These are phyloP conservation scores for Hyposoter dolosus DNA, from an alignment of 2,888 invertebrate species.

Conservation along the genomic window DNA sequence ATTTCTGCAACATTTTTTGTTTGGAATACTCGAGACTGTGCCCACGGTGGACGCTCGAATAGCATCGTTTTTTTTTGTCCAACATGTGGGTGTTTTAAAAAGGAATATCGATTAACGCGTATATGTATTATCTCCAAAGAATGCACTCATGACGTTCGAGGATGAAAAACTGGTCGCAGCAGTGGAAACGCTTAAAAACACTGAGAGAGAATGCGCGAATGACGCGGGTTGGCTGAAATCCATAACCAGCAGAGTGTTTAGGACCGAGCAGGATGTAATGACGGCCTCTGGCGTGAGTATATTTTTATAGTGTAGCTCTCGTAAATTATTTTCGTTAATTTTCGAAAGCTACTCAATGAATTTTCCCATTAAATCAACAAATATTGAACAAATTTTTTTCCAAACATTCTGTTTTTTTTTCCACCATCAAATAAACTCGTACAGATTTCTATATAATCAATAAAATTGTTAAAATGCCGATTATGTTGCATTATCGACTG, in stretches of 20 bases:
- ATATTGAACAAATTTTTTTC: background rate
- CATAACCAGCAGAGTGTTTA: slow-evolving; percentile 85
- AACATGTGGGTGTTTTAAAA: background rate
- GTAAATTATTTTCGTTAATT: background rate
- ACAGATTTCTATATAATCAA: background rate
- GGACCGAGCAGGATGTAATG: slow-evolving; percentile 73
- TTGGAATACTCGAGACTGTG: background rate
- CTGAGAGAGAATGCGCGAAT: slow-evolving; percentile 87
- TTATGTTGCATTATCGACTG: background rate
- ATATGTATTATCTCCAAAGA: slow-evolving; percentile 82
- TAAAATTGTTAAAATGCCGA: background rate
- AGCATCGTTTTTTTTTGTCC: background rate
- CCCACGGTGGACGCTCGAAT: background rate
- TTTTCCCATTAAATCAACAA: no score
- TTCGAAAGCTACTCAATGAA: background rate
- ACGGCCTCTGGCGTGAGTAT: slow-evolving; percentile 51
- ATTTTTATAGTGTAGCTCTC: background rate
- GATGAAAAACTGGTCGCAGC: slow-evolving; percentile 88
- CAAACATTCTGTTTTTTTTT: background rate
- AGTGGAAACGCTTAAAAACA: slow-evolving; percentile 86
- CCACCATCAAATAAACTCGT: background rate
- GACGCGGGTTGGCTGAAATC: slow-evolving; percentile 87
- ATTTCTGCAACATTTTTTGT: background rate
- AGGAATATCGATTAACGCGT: slow-evolving; percentile 2
- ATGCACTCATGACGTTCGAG: slow-evolving; percentile 90